Evolutionary conservation across 1,140 invertebrate genomes (phyloP).

Genomic region (Battus philenor): DNA sequence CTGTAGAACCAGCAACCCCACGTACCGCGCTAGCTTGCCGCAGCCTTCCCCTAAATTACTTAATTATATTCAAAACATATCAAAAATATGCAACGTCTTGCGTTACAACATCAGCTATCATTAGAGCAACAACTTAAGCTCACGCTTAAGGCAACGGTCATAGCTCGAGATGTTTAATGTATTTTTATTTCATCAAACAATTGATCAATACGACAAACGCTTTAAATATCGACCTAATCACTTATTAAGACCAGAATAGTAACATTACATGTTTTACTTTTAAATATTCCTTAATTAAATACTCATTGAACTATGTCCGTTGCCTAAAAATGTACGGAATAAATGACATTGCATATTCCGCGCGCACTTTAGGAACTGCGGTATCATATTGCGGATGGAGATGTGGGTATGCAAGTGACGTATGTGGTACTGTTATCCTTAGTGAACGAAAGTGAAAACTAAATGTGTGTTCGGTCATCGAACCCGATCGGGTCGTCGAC

Average conservation of each 20-base stretch:
- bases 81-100: conserved; percentile 58
- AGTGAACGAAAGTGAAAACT: conserved; percentile 75
- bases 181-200: too few relatives aligned
- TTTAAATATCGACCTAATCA: too few relatives aligned
- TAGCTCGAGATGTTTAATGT: conserved; percentile 31
- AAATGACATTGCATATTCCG: conserved; percentile 36
- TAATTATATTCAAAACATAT: conserved; percentile 69
- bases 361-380: conserved; percentile 37
- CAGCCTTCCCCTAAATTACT: conserved; percentile 51
- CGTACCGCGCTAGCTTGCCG: conserved; percentile 40
- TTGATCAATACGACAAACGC: too few relatives aligned
- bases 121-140: conserved; percentile 64
- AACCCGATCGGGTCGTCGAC: conserved; percentile 62
- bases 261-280: too few relatives aligned
- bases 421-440: conserved; percentile 73
- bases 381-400: conserved; percentile 25
- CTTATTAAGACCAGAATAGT: too few relatives aligned
- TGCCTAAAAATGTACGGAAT: conserved; percentile 23
- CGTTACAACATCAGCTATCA: conserved; percentile 62
- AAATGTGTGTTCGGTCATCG: conserved; percentile 65
- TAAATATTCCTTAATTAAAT: conserved; percentile 11
- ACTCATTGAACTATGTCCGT: conserved; percentile 7
- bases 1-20: conserved; percentile 62
- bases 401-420: conserved; percentile 61
- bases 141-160: conserved; percentile 45